Conservation (phyloP, 2,888 invertebrate species). For the Drosophila yooni region DNA sequence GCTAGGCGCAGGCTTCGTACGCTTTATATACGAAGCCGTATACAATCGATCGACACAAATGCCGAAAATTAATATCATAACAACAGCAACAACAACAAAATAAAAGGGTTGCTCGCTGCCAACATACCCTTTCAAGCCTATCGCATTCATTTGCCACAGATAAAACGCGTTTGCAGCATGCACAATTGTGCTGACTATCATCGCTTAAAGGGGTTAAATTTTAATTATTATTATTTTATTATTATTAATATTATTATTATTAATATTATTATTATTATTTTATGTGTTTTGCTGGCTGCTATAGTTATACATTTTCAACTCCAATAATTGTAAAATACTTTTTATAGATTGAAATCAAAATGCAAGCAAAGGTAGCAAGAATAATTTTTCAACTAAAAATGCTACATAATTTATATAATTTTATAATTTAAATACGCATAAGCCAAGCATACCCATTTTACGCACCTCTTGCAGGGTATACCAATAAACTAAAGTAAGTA, state of each 20-base stretch:
- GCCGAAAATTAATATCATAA: constrained; percentile 20
- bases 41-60: constrained; percentile 23
- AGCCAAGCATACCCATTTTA: background rate
- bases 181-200: background rate
- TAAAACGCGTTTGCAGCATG: background rate
- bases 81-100: background rate
- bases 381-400: background rate
- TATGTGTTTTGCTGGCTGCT: background rate
- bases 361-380: background rate
- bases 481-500: constrained; percentile 38
- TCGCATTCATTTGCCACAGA: background rate
- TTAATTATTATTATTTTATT: background rate
- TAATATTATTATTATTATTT: background rate
- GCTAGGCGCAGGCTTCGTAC: constrained; percentile 34
- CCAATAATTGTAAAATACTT: background rate
- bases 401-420: background rate
- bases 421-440: no score
- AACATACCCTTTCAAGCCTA: constrained; percentile 20
- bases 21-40: constrained; percentile 56
- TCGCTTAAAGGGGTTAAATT: background rate
- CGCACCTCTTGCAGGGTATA: constrained; percentile 9
- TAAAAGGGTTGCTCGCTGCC: background rate
- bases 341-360: background rate
- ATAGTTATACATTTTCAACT: background rate
- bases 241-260: background rate